Conservation (phyloP, 1,140 invertebrate species). For the Lineus longissimus region DNA sequence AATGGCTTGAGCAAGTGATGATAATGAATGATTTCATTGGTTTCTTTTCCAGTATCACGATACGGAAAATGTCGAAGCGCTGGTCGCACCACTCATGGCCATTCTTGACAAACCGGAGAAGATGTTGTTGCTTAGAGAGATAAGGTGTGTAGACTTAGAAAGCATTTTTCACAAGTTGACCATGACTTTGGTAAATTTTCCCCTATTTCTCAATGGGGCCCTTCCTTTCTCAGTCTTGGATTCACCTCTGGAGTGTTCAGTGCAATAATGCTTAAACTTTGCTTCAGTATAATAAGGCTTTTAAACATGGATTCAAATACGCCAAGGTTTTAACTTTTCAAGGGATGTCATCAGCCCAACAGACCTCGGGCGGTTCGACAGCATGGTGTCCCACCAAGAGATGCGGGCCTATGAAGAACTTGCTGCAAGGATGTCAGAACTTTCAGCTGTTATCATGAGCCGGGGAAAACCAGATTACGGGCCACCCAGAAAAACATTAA, state of each 20-base stretch:
- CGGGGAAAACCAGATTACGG: slow-evolving; percentile 19
- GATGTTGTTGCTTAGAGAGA: slow-evolving; percentile 26
- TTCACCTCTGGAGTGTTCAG: too few relatives aligned
- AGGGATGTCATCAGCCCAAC: slow-evolving; percentile 24
- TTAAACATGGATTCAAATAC: too few relatives aligned
- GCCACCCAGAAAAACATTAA: slow-evolving; percentile 26
- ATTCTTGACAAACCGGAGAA: slow-evolving; percentile 32
- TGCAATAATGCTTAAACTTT: too few relatives aligned
- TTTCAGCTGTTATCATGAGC: slow-evolving; percentile 7
- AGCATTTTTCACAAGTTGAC: too few relatives aligned
- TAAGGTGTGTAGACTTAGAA: slow-evolving; percentile 22
- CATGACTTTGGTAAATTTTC: too few relatives aligned
- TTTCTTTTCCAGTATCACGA: slow-evolving; percentile 32
- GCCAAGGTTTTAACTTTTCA: too few relatives aligned
- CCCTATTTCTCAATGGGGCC: too few relatives aligned
- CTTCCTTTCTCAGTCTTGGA: too few relatives aligned
- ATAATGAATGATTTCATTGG: too few relatives aligned
- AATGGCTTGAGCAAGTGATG: too few relatives aligned
- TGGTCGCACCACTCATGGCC: slow-evolving; percentile 23
- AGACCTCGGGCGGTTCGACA: slow-evolving; percentile 28
- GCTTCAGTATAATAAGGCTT: too few relatives aligned
- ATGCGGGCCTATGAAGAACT: slow-evolving; percentile 22
- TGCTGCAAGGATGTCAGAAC: slow-evolving; percentile 21
- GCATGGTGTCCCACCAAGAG: slow-evolving; percentile 23
- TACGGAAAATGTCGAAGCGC: slow-evolving; percentile 24